Evolutionary conservation across 2,888 invertebrate species (phyloP), one percentile per base, ranked within the genome.

Genomic region (Willowsia nigromaculata): DNA sequence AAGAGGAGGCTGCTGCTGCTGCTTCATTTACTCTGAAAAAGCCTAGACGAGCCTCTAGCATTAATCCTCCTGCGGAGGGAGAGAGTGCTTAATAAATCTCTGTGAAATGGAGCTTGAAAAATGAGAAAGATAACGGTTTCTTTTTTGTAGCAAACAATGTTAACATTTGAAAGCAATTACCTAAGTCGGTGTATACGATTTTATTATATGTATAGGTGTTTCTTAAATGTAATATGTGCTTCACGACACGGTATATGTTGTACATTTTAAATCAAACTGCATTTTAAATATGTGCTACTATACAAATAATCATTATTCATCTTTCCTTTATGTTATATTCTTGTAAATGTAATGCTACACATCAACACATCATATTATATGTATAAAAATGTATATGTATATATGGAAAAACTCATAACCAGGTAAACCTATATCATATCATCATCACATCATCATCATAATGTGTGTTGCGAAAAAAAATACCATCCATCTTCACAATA

Each of bases 21-120:
- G 90, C 90, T 22, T 65, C 88, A 81, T 91, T 91, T 68, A 91
- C 90, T 25, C 89, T 91, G 6, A 91, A 91, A 76, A 85, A 88
- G 37, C 91, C 91, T 18, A 59, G 80, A 53, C 56, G 82, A 22
- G 85, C 82, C 47, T 33, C 62, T 33, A 85, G 71, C 68, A 82
- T 82, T 56, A 81, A 81, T 56, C 87, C 82, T 47, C 85, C 85
- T 11, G 65, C 78, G 18, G 85, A 85, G 37, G 76, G 53, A 78
- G 47, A 76, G 65, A 78, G 62, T 65, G 85, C 85, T 62, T 85
- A 71, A 71, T 25, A 84, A 53, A 59, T 22, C 53, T 40, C 22
- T 1, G 62, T 62, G 81, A 87, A 87, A 81, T 71, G 81, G 81
- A 87, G 87, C 87, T 87, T 87, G 71, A 87, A 74, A 47, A 83